phyloP scores from a whole-genome alignment of 1,140 invertebrate species.

The Drosophila lacteicornis region DNA sequence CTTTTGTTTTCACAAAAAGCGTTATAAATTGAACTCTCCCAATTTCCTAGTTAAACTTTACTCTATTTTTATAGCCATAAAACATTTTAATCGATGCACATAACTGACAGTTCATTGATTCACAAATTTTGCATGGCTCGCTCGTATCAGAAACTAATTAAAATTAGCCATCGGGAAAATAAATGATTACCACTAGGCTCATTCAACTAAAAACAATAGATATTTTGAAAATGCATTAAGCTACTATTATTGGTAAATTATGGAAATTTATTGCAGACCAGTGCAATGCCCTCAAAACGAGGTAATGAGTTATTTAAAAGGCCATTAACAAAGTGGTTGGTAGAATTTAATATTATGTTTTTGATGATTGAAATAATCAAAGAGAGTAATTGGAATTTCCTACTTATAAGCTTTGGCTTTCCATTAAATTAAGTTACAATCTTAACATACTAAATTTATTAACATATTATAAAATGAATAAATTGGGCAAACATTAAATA shows the following conservation, averaged over 20 bases:
- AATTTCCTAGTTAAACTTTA: not conserved
- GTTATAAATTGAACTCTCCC: no score
- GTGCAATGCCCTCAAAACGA: not conserved
- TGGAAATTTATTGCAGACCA: constrained; percentile 4
- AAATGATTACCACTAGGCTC: constrained; percentile 20
- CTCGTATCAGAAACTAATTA: constrained; percentile 40
- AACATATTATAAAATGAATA: no score
- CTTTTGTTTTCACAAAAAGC: not conserved
- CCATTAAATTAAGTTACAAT: no score
- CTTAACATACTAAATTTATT: no score
- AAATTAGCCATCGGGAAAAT: constrained; percentile 26
- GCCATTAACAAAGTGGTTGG: constrained; percentile 5
- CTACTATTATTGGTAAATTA: constrained; percentile 4
- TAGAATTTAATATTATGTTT: not conserved
- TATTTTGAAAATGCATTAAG: constrained; percentile 11
- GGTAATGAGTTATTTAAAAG: constrained; percentile 8
- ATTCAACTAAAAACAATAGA: constrained; percentile 41
- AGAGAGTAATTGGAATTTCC: not conserved
- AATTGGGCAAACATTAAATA: no score
- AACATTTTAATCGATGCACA: constrained; percentile 4
- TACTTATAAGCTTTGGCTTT: no score
- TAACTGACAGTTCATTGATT: constrained; percentile 24
- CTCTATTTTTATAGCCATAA: not conserved
- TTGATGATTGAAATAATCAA: not conserved
- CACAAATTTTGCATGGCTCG: not conserved